Evolutionary conservation across 2,113 vertebrate genomes (phyloP).

Genomic region (Centropus bengalensis): DNA sequence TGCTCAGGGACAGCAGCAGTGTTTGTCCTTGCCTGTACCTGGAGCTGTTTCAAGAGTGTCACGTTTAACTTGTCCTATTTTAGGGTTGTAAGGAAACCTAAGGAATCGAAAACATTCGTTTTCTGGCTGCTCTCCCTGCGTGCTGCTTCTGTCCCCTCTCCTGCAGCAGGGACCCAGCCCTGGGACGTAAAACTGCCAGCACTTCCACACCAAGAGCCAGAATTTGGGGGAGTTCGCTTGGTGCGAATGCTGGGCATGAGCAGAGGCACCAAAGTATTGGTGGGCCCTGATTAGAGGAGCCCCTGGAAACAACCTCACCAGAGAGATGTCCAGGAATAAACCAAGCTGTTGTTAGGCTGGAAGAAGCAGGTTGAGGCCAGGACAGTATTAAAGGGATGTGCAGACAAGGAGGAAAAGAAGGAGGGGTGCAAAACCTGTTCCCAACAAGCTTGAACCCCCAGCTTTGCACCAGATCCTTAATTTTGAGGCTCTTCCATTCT

Average conservation of each 20-base stretch:
- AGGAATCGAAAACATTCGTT: constrained; percentile 13
- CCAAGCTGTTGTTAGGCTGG: neutral
- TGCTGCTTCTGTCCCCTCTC: neutral
- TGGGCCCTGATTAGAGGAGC: neutral
- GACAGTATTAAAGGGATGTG: neutral
- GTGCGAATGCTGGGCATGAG: neutral
- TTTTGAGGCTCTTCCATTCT: neutral
- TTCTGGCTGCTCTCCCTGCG: neutral
- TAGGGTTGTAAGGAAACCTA: constrained; percentile 27
- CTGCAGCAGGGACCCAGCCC: neutral
- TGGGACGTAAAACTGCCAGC: neutral
- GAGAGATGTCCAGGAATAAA: neutral
- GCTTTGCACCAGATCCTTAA: neutral
- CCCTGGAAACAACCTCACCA: neutral
- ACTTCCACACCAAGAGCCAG: neutral
- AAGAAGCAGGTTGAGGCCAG: neutral
- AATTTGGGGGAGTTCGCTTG: neutral
- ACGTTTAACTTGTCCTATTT: constrained; percentile 30
- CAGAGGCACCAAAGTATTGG: neutral
- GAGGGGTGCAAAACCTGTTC: neutral
- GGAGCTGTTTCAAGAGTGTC: neutral
- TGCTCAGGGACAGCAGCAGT: neutral
- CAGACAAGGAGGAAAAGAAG: neutral
- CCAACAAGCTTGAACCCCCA: neutral
- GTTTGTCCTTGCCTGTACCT: neutral